Base-by-base conservation (phyloP, 2,797 vertebrate genomes). In the Sorex maritimensis region DNA sequence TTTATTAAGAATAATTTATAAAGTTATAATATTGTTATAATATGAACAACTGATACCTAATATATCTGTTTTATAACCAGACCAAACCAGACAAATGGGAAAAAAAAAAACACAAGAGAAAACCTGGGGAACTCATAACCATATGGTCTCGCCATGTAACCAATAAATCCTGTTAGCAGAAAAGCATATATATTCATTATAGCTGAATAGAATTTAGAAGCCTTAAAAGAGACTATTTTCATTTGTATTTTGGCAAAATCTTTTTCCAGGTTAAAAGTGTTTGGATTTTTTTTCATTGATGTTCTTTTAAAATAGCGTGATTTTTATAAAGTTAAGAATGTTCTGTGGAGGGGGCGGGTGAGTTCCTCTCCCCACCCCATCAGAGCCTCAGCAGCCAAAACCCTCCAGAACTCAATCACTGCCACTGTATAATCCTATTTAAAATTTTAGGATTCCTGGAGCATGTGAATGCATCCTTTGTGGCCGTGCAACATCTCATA, bases 281-380 rank as follows among this genome's bases (percentile, higher is more conserved):
- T 61, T 72, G 71, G 9, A 4, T 52, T 52, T 75, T 67, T 30
- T 46, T 44, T 71, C 30, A 58, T 71, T 88, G 92, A 17, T 24
- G 73, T 91, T 88, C 74, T 28, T 71, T 72, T 23, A 41, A 72
- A 38, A 23, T 63, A 79, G 1, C 79, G 5, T 81, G 52, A 15
- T 94, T 91, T 93, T 91, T 10, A 49, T 82, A 84, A 55, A 6
- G 34, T 83, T 52, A 52, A 52, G 49, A 52, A 52, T 11, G 6
- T 52, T 65, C 44, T 79, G 12, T 21, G 41, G 41, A 44, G 41
- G 41, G 41, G 41, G 41, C 41, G 7, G 7, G 5, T 44, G 41
- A 44, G 41, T 44, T 44, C 41, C 5, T 7, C 41, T 44, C 3
- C 41, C 7, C 41, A 44, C 5, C 41, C 41, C 41, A 44, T 5